A percentile compares a stretch with the other conserved stretches of the same genome.
Conservation (phyloP, 2,888 invertebrate species). For the Lamellibrachia satsuma region DNA sequence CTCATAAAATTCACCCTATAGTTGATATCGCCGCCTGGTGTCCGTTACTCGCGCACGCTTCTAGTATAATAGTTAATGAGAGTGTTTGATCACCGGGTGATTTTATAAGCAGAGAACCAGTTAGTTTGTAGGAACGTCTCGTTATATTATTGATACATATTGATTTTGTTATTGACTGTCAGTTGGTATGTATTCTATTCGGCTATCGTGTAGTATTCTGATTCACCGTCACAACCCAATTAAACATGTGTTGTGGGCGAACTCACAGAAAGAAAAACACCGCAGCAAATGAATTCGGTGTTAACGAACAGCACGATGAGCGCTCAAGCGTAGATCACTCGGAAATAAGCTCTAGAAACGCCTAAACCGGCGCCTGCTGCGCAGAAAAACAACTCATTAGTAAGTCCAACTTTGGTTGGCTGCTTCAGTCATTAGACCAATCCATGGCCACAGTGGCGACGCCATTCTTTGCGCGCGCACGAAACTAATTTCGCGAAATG, state of each 20-base stretch:
- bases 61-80: too few relatives aligned
- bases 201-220: neutral
- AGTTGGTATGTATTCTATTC: neutral
- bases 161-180: neutral
- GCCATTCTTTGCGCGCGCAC: neutral
- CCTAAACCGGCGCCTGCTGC: neutral
- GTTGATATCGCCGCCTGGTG: too few relatives aligned
- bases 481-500: conserved; percentile 3
- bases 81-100: too few relatives aligned
- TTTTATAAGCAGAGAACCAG: too few relatives aligned
- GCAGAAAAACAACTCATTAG: neutral
- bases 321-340: neutral
- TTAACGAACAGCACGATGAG: neutral
- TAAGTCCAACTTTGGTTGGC: neutral
- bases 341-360: neutral
- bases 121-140: too few relatives aligned
- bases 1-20: too few relatives aligned
- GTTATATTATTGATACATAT: too few relatives aligned
- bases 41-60: too few relatives aligned
- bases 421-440: neutral
- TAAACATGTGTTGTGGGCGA: neutral
- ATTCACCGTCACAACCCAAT: neutral
- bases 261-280: neutral
- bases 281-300: neutral
- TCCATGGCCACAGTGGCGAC: neutral